A percentile compares a stretch with the other conserved stretches of the same genome.
These are phyloP conservation scores for Drosophila maculinotata DNA, from an alignment of 2,888 invertebrate genomes.

Conservation along the genomic window DNA sequence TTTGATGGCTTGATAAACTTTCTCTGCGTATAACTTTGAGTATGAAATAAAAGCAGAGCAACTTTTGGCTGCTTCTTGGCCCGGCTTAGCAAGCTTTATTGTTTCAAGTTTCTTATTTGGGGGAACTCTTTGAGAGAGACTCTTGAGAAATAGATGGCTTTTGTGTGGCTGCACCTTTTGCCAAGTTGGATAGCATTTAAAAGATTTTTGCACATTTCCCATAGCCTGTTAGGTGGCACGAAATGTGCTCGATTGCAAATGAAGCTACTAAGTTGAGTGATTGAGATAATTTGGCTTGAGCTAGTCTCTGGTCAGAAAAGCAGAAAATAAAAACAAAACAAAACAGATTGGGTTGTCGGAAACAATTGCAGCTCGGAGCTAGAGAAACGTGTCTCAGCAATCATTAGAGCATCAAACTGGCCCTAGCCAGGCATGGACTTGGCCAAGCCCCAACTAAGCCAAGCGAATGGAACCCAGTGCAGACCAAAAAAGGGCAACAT, in stretches of 20 bases:
- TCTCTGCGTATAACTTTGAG: conserved; percentile 67
- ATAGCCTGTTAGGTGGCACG: conserved; percentile 31
- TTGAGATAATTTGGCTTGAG: conserved; percentile 62
- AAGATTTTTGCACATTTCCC: conserved; percentile 39
- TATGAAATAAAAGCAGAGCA: conserved; percentile 47
- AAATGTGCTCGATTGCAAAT: conserved; percentile 66
- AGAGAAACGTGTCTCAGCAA: conserved; percentile 56
- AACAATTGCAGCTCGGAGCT: conserved; percentile 28
- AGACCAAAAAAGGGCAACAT: conserved; percentile 72
- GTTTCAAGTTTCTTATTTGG: conserved; percentile 55
- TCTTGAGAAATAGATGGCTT: conserved; percentile 41
- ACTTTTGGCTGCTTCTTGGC: conserved; percentile 45
- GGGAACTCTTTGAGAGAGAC: conserved; percentile 30
- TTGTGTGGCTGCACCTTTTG: conserved; percentile 49
- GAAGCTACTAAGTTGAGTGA: conserved; percentile 64
- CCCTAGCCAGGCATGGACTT: conserved; percentile 24
- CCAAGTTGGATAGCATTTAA: conserved; percentile 35
- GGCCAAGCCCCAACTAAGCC: conserved; percentile 41
- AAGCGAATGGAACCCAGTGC: conserved; percentile 44
- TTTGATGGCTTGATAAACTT: conserved; percentile 63
- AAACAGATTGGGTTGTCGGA: conserved; percentile 8
- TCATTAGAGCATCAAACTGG: conserved; percentile 56
- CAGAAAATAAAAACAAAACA: conserved; percentile 1
- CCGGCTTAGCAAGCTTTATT: conserved; percentile 59
- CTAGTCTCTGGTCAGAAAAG: conserved; percentile 13